Evolutionary conservation across 2,888 invertebrate species (phyloP), one percentile per base, ranked within the genome.

Genomic region (Apodemia hepburni): DNA sequence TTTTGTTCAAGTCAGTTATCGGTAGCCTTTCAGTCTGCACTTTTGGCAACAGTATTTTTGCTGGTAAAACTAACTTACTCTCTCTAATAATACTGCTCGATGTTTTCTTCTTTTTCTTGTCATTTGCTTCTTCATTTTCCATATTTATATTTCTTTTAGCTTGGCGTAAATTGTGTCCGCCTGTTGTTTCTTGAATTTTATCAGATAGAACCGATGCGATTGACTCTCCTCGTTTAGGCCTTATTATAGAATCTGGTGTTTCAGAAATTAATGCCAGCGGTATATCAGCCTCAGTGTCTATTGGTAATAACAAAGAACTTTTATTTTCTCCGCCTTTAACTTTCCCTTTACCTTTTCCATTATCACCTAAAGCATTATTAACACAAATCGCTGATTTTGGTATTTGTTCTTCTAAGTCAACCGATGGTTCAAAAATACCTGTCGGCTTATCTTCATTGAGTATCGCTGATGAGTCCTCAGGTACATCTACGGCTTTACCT

Each of bases 341-440:
- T 74, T 85, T 88, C 4, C 73, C 72, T 76, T 92, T 82, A 0
- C 77, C 78, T 66, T 91, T 93, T 68, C 84, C 85, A 0, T 82
- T 78, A 9, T 93, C 93, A 11, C 70, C 68, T 66, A 80, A 69
- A 60, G 77, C 69, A 69, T 79, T 85, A 64, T 71, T 84, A 4
- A 93, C 85, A 64, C 90, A 92, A 59, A 94, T 90, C 58, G 93
- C 93, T 4, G 92, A 87, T 64, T 92, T 89, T 0, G 93, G 94
- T 73, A 94, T 94, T 83, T 94, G 94, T 68, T 94, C 92, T 84
- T 94, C 94, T 65, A 95, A 82, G 79, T 95, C 94, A 38, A 94
- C 84, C 2, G 95, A 94, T 0, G 95, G 93, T 75, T 95, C 94
- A 78, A 95, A 95, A 72, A 95, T 93, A 8, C 95, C 95, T 0